phyloP scores from a whole-genome alignment of 2,888 invertebrate species.

The Epinotia ramella region DNA sequence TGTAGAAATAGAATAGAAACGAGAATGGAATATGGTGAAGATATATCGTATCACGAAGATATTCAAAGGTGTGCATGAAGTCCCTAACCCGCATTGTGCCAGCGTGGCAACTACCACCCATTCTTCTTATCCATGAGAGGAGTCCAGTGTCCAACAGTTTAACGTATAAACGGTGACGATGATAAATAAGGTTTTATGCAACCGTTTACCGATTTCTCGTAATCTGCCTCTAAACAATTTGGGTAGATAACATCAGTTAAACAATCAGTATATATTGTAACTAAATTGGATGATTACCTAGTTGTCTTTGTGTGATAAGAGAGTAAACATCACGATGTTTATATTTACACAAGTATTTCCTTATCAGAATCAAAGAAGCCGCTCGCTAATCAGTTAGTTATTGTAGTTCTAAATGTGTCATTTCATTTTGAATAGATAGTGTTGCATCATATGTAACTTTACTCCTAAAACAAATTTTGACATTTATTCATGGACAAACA shows the following conservation, averaged over 20 bases:
- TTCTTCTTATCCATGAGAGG: too few relatives aligned
- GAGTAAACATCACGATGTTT: conserved; percentile 12
- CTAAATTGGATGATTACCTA: neutral
- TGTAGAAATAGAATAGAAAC: too few relatives aligned
- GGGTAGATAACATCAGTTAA: neutral
- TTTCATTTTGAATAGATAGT: too few relatives aligned
- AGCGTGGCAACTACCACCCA: too few relatives aligned
- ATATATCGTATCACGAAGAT: too few relatives aligned
- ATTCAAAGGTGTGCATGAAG: too few relatives aligned
- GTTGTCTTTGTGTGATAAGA: conserved; percentile 26
- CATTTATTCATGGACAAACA: neutral
- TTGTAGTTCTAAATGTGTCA: neutral
- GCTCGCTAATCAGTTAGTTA: conserved; percentile 18
- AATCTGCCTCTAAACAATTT: neutral
- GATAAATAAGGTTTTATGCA: neutral
- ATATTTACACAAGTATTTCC: conserved; percentile 15
- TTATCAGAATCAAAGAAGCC: conserved; percentile 35
- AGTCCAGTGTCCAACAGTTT: too few relatives aligned
- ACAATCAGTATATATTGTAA: neutral
- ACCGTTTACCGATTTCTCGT: neutral
- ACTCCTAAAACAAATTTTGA: neutral
- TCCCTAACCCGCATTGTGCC: too few relatives aligned
- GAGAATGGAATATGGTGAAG: too few relatives aligned
- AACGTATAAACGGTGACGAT: too few relatives aligned
- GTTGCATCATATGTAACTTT: too few relatives aligned